A percentile compares a stretch with the other conserved stretches of the same genome.
These are phyloP conservation scores for Caenorhabditis becei DNA, from an alignment of 2,888 invertebrate genomes.

Conservation along the genomic window DNA sequence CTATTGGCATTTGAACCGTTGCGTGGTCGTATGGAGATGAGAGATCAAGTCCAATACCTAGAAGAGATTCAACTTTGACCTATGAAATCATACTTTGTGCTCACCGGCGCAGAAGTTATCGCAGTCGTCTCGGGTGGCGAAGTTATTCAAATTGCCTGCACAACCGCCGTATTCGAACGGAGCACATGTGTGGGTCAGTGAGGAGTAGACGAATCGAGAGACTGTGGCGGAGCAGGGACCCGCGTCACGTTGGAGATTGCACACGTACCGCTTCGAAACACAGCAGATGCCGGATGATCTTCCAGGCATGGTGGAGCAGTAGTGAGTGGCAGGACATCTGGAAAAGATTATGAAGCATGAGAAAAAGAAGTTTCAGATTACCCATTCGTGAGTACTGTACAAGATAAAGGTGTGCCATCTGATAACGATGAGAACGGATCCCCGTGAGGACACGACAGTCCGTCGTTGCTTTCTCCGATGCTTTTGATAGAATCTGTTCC, in stretches of 20 bases:
- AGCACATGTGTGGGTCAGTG: constrained; percentile 64
- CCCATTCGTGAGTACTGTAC: constrained; percentile 63
- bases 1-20: constrained; percentile 44
- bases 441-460: constrained; percentile 71
- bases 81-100: not conserved
- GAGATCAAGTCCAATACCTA: constrained; percentile 70
- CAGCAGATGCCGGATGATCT: constrained; percentile 73
- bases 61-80: constrained; percentile 14
- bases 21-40: constrained; percentile 66
- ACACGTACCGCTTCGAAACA: constrained; percentile 75
- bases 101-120: constrained; percentile 67
- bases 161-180: constrained; percentile 78
- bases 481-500: constrained; percentile 56
- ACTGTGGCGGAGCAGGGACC: constrained; percentile 71
- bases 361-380: not conserved
- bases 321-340: constrained; percentile 75
- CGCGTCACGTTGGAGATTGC: constrained; percentile 69
- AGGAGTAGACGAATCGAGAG: constrained; percentile 72
- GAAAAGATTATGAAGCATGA: constrained; percentile 1
- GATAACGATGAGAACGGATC: constrained; percentile 70
- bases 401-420: constrained; percentile 69
- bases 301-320: constrained; percentile 72
- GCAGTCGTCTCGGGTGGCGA: constrained; percentile 73
- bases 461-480: constrained; percentile 49
- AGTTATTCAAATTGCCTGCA: constrained; percentile 78